Percentiles rank a stretch among this genome's conserved stretches.
These are phyloP conservation scores for Pasiphila rectangulata DNA, from an alignment of 2,888 invertebrate species.

Conservation along the genomic window DNA sequence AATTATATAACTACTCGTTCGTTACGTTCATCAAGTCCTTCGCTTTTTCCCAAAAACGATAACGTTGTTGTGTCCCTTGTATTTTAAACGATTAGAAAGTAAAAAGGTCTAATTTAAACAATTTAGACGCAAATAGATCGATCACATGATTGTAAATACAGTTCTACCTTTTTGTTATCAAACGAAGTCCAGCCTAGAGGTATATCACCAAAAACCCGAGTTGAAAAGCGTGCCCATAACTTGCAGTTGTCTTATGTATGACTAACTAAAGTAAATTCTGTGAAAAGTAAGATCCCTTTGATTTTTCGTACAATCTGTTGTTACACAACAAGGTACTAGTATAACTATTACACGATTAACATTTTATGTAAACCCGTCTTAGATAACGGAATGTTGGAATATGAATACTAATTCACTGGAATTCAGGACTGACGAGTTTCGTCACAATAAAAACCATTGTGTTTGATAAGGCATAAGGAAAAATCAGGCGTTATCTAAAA, in stretches of 20 bases:
- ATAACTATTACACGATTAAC: constrained; percentile 8
- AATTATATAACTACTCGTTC: neutral
- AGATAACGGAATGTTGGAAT: constrained; percentile 20
- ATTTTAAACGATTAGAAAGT: neutral
- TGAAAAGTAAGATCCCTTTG: neutral
- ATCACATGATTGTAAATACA: constrained; percentile 23
- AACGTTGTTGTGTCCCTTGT: neutral
- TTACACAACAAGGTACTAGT: neutral
- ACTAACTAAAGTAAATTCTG: neutral
- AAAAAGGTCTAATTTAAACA: neutral
- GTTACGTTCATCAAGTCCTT: constrained; percentile 7
- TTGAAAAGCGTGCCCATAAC: constrained; percentile 37
- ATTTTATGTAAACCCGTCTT: constrained; percentile 23
- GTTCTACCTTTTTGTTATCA: constrained; percentile 45
- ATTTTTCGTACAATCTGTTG: neutral
- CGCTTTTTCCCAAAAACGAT: neutral
- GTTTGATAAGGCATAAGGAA: too few species aligned
- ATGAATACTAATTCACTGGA: constrained; percentile 36
- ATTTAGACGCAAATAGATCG: neutral
- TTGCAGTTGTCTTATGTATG: constrained; percentile 1
- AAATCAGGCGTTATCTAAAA: too few species aligned
- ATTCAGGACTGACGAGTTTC: constrained; percentile 23
- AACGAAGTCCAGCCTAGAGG: constrained; percentile 54
- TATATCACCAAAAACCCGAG: constrained; percentile 35
- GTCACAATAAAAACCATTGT: too few species aligned